These are phyloP conservation scores for Neofelis nebulosa DNA, from an alignment of 2,113 vertebrate genomes.

Conservation along the genomic window DNA sequence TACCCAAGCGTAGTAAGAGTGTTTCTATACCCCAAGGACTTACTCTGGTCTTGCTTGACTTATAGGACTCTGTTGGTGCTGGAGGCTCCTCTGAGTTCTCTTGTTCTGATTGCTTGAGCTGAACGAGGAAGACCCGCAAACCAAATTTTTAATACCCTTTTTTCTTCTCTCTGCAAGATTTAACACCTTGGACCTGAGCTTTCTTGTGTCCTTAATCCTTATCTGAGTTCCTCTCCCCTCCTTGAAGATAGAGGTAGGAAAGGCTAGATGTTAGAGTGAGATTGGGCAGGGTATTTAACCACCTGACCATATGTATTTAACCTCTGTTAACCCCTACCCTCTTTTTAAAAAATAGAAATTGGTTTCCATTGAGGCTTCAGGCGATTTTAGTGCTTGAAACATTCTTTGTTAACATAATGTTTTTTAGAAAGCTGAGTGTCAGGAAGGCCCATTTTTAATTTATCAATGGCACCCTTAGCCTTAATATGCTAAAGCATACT, in stretches of 20 bases:
- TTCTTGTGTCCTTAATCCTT: neutral
- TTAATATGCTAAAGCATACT: conserved; percentile 64
- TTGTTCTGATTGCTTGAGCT: neutral
- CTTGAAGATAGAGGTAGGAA: neutral
- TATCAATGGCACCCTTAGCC: conserved; percentile 50
- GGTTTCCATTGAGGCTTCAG: neutral
- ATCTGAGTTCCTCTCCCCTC: neutral
- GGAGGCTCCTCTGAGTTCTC: neutral
- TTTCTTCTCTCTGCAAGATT: neutral
- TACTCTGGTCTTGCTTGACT: neutral
- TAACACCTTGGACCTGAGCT: neutral
- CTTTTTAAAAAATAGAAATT: neutral
- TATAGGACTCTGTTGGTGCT: neutral
- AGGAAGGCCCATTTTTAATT: conserved; percentile 69
- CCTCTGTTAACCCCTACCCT: neutral
- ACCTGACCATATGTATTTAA: neutral
- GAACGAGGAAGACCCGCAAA: neutral
- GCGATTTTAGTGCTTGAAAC: neutral
- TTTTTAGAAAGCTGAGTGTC: conserved; percentile 49
- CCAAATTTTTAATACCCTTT: neutral
- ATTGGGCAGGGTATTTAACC: neutral
- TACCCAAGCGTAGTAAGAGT: too few species aligned
- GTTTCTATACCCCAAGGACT: neutral
- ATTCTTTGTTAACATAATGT: conserved; percentile 52
- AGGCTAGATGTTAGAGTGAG: neutral